phyloP scores from a whole-genome alignment of 2,113 vertebrate species.

The Chascanopsetta lugubris region DNA sequence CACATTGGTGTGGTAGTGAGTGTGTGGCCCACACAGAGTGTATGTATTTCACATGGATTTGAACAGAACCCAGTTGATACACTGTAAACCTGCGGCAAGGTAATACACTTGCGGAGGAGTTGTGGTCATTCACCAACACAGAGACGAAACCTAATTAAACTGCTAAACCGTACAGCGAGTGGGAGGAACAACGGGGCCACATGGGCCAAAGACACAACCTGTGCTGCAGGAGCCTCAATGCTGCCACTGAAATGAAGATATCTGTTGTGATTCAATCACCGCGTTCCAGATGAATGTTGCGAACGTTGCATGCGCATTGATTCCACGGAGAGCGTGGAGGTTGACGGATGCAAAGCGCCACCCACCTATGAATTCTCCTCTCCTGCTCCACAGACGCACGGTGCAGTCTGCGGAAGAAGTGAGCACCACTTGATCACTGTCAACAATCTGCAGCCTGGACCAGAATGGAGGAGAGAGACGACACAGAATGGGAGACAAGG shows the following conservation, averaged over 20 bases:
- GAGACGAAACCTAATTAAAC: conserved; percentile 19
- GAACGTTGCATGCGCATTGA: conserved; percentile 27
- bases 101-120: neutral
- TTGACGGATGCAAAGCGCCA: conserved; percentile 32
- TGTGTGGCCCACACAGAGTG: neutral
- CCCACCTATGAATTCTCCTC: conserved; percentile 76
- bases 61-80: neutral
- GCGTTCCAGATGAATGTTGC: conserved; percentile 33
- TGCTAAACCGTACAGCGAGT: neutral
- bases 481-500: conserved; percentile 34
- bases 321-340: conserved; percentile 12
- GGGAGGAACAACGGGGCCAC: neutral
- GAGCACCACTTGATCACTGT: conserved; percentile 78
- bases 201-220: neutral
- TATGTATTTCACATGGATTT: neutral
- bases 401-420: conserved; percentile 75
- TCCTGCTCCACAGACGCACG: conserved; percentile 74
- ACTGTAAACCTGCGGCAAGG: neutral
- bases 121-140: conserved; percentile 11
- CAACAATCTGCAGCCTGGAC: conserved; percentile 77
- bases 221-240: too few species aligned
- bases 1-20: neutral
- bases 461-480: conserved; percentile 53
- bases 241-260: conserved; percentile 24
- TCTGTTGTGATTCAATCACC: conserved; percentile 1